Evolutionary conservation across 2,888 invertebrate species (phyloP).

Genomic region (Malthinus seriepunctatus): DNA sequence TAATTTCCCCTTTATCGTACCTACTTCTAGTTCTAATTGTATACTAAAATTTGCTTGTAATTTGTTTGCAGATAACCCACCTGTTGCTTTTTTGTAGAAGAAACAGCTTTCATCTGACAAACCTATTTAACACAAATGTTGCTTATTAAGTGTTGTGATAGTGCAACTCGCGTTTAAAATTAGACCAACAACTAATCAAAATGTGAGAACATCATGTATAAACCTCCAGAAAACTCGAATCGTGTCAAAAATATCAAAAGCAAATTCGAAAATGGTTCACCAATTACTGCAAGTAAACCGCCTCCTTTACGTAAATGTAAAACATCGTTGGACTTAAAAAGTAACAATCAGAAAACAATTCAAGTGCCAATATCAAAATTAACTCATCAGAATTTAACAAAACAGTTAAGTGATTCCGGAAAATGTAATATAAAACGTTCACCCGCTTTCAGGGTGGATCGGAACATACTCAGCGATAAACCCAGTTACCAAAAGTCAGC

Average conservation of each 20-base stretch:
- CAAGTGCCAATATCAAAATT: not conserved
- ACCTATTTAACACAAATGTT: too few relatives aligned
- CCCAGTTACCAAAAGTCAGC: conserved; percentile 18
- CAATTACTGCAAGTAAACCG: conserved; percentile 29
- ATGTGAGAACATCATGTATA: conserved; percentile 49
- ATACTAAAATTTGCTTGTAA: conserved; percentile 6
- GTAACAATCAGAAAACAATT: not conserved
- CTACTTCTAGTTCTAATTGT: not conserved
- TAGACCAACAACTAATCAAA: conserved; percentile 5
- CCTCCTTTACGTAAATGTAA: conserved; percentile 22
- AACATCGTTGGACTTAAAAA: conserved; percentile 14
- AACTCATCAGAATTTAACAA: conserved; percentile 30
- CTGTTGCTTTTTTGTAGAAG: conserved; percentile 22
- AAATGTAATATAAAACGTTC: conserved; percentile 59
- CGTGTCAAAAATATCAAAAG: conserved; percentile 68
- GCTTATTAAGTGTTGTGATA: too few relatives aligned
- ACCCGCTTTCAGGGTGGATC: conserved; percentile 61
- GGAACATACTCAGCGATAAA: conserved; percentile 29
- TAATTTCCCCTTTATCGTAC: conserved; percentile 5
- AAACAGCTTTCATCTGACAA: conserved; percentile 9
- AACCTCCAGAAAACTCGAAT: conserved; percentile 51
- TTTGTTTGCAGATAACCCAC: conserved; percentile 23
- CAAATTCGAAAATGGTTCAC: conserved; percentile 60
- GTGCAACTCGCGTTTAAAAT: too few relatives aligned
- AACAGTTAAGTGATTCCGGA: conserved; percentile 53